Evolutionary conservation across 2,888 invertebrate genomes (phyloP).

Genomic region (Shargacucullia verbasci): DNA sequence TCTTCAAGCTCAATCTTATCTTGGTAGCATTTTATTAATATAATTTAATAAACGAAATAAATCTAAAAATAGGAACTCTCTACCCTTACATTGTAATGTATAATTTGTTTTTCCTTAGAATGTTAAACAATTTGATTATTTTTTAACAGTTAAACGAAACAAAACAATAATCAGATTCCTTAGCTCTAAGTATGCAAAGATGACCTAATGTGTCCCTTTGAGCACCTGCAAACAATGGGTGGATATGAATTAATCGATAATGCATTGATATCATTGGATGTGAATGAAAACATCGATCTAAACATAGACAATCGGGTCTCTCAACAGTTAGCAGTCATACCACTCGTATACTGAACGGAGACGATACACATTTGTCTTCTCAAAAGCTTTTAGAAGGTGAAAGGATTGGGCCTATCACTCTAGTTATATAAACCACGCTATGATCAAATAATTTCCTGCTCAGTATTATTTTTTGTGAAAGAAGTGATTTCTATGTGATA

Average conservation of each 20-base stretch:
- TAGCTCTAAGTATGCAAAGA: not conserved
- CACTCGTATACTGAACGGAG: conserved; percentile 36
- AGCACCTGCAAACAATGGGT: conserved; percentile 61
- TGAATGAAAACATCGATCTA: conserved; percentile 54
- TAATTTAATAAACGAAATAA: too few species aligned
- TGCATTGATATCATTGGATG: conserved; percentile 61
- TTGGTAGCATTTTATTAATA: too few species aligned
- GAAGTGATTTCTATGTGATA: conserved; percentile 4
- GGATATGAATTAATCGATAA: conserved; percentile 56
- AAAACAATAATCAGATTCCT: not conserved
- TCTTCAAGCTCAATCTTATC: too few species aligned
- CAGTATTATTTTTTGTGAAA: not conserved
- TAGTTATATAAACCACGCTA: not conserved
- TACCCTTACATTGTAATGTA: too few species aligned
- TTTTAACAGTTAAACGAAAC: too few species aligned
- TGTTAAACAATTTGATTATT: too few species aligned
- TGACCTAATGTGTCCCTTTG: conserved; percentile 55
- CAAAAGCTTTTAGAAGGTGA: not conserved
- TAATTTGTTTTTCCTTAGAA: too few species aligned
- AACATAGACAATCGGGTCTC: conserved; percentile 21
- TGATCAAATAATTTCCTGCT: not conserved
- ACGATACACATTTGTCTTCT: conserved; percentile 42
- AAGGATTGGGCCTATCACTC: not conserved
- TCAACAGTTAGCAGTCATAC: conserved; percentile 38
- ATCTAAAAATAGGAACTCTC: too few species aligned